A percentile compares a stretch with the other conserved stretches of the same genome.
These are phyloP conservation scores for Fissipunctia ypsillon DNA, from an alignment of 2,888 invertebrate species.

Conservation along the genomic window DNA sequence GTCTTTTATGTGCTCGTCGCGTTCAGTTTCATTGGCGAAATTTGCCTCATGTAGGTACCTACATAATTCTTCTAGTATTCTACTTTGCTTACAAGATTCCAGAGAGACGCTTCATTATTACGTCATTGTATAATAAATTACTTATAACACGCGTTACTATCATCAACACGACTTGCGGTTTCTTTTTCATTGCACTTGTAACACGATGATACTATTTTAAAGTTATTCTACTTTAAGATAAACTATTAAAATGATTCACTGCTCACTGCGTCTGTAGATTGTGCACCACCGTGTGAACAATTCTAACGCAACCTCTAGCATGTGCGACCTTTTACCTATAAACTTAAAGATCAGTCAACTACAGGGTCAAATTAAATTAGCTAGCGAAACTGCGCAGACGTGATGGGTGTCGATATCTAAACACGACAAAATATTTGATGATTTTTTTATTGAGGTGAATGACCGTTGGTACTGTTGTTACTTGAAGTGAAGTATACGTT, in stretches of 20 bases:
- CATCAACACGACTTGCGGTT: constrained; percentile 55
- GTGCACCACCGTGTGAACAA: neutral
- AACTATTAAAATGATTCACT: constrained; percentile 44
- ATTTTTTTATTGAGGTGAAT: too few species aligned
- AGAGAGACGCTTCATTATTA: constrained; percentile 22
- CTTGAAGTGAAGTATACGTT: too few species aligned
- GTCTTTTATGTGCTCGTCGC: too few species aligned
- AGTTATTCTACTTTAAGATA: constrained; percentile 31
- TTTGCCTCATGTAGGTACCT: too few species aligned
- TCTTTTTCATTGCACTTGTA: constrained; percentile 56
- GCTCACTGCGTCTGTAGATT: neutral
- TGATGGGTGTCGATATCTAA: too few species aligned
- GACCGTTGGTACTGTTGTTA: too few species aligned
- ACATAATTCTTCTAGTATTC: neutral
- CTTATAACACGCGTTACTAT: constrained; percentile 33
- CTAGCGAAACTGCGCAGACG: too few species aligned
- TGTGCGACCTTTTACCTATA: constrained; percentile 15
- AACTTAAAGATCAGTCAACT: constrained; percentile 15
- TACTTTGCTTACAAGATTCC: constrained; percentile 21
- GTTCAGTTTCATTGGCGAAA: too few species aligned
- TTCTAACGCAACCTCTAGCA: neutral
- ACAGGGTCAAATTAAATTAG: too few species aligned
- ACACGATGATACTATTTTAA: constrained; percentile 32
- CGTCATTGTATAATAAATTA: constrained; percentile 43
- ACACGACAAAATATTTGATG: too few species aligned